These are phyloP conservation scores for Halcyon chelicuti DNA, from an alignment of 2,797 vertebrate genomes.

Conservation along the genomic window DNA sequence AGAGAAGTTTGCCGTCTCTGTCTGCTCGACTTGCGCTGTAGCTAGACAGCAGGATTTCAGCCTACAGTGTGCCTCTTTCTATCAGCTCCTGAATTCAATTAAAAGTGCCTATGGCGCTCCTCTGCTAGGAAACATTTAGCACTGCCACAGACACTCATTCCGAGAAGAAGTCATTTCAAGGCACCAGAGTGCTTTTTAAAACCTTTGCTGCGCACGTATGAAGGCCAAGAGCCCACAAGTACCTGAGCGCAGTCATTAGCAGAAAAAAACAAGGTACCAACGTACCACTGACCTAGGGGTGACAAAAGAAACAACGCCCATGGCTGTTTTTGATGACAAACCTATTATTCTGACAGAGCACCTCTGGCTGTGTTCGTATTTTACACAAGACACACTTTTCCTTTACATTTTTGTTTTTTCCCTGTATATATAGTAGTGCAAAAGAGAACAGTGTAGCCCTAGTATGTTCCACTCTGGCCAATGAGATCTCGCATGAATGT, in stretches of 20 bases:
- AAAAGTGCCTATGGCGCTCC: conserved; percentile 39
- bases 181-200: conserved; percentile 19
- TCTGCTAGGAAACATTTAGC: conserved; percentile 58
- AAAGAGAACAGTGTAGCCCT: not conserved
- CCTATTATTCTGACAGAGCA: not conserved
- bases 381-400: not conserved
- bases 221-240: not conserved
- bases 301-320: not conserved
- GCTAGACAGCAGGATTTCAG: conserved; percentile 15
- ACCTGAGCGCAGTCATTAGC: not conserved
- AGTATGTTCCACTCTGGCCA: not conserved
- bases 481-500: not conserved
- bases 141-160: conserved; percentile 39
- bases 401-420: not conserved
- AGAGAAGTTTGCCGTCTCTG: not conserved
- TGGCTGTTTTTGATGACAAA: not conserved
- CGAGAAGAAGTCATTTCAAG: conserved; percentile 31
- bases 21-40: not conserved
- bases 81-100: conserved; percentile 39
- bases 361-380: not conserved
- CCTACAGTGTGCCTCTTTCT: not conserved
- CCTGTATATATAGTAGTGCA: not conserved
- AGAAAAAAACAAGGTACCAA: not conserved
- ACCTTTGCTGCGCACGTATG: not conserved
- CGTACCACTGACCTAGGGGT: not conserved